Percentiles rank a stretch among this genome's conserved stretches.
phyloP scores from a whole-genome alignment of 2,113 vertebrate species.

The Mormyrus iriodes region DNA sequence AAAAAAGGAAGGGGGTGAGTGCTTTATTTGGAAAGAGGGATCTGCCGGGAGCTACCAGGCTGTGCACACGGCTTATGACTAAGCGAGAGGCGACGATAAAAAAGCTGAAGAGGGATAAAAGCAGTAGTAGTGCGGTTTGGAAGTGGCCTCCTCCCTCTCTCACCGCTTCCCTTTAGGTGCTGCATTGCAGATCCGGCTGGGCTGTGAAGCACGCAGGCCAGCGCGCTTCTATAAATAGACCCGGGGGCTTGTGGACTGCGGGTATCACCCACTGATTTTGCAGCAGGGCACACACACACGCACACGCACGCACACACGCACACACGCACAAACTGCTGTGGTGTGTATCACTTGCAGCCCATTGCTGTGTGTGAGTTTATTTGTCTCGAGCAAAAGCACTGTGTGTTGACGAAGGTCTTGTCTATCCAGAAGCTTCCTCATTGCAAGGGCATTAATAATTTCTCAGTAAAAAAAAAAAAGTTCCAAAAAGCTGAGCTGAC shows the following conservation, averaged over 20 bases:
- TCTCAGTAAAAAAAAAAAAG: background rate
- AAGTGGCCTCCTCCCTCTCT: background rate
- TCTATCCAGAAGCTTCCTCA: background rate
- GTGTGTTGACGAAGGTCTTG: background rate
- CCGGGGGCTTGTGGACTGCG: background rate
- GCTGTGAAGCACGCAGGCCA: conserved; percentile 31
- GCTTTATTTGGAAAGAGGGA: background rate
- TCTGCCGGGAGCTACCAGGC: background rate
- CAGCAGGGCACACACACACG: background rate
- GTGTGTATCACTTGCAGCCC: background rate
- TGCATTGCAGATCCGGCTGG: conserved; percentile 66
- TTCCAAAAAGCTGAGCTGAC: background rate
- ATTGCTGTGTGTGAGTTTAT: background rate
- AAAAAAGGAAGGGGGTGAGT: background rate
- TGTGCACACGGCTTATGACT: background rate
- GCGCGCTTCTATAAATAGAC: conserved; percentile 55
- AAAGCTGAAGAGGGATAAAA: background rate
- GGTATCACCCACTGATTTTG: background rate
- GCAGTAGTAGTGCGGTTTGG: background rate
- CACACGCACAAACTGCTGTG: background rate
- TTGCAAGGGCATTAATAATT: background rate
- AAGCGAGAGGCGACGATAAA: background rate
- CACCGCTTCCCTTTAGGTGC: conserved; percentile 37
- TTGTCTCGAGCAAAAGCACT: background rate
- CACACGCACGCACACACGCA: conserved; percentile 28